Base-by-base conservation (phyloP, 2,113 vertebrate species). In the Hemiprocne comata region DNA sequence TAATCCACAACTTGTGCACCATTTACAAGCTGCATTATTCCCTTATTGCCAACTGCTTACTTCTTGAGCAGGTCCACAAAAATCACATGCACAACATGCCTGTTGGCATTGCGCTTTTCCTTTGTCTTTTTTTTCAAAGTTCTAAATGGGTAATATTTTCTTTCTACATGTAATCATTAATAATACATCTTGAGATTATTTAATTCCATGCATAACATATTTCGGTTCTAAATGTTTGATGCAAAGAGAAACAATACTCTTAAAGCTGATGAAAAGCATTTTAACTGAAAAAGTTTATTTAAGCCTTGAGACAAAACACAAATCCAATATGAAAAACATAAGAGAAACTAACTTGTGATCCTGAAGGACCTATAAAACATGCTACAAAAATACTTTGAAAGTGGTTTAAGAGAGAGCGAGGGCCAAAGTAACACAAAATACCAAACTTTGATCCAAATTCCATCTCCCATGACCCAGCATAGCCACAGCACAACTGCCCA, bases 341-440 rank as follows among this genome's bases (percentile, higher is more conserved):
- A 74, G 44, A 92, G 67, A 85, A 93, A 92, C 36, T 62, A 92
- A 78, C 76, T 89, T 1, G 0, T 81, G 86, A 75, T 92, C 73
- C 76, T 89, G 83, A 86, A 84, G 69, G 72, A 40, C 40, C 78
- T 80, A 70, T 85, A 75, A 94, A 97, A 90, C 57, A 53, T 69
- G 31, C 4, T 25, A 28, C 78, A 90, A 95, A 97, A 93, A 92
- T 91, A 94, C 23, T 94, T 92, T 77, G 44, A 36, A 84, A 84
- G 42, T 48, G 9, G 18, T 64, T 90, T 79, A 82, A 95, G 53
- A 78, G 36, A 55, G 44, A 86, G 5, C 7, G 40, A 80, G 40
- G 48, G 34, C 69, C 86, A 93, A 93, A 77, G 72, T 36, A 90
- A 77, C 26, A 77, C 1, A 64, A 93, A 90, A 86, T 36, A 74